Conservation (phyloP, 1,140 invertebrate genomes). For the Neotoxoptera formosana region DNA sequence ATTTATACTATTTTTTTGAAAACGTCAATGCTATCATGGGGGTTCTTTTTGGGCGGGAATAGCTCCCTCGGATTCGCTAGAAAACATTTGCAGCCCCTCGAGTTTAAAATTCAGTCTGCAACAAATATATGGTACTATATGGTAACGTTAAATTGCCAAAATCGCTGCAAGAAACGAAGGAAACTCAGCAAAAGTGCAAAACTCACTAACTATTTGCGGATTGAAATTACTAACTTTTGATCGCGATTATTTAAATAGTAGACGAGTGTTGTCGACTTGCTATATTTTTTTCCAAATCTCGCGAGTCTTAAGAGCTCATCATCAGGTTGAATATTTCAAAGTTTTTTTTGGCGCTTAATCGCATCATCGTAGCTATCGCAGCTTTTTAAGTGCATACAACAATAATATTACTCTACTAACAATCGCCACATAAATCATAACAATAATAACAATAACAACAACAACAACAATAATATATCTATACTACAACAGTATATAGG, state of each 20-base stretch:
- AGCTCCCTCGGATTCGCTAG: too few relatives aligned
- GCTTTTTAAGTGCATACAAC: neutral
- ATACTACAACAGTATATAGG: neutral
- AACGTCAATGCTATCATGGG: too few relatives aligned
- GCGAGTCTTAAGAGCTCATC: too few relatives aligned
- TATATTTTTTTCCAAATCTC: neutral
- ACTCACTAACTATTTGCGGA: too few relatives aligned
- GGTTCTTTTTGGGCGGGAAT: too few relatives aligned
- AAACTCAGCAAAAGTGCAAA: neutral
- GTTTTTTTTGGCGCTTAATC: neutral
- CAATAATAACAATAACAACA: neutral
- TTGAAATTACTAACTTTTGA: neutral
- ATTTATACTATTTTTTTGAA: too few relatives aligned
- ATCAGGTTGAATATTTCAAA: neutral
- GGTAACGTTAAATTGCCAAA: too few relatives aligned
- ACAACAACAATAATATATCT: neutral
- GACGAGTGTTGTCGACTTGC: neutral
- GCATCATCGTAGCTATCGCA: neutral
- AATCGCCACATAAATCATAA: too few relatives aligned
- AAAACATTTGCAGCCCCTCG: too few relatives aligned
- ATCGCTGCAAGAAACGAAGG: too few relatives aligned
- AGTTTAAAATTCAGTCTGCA: too few relatives aligned
- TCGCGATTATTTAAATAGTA: neutral
- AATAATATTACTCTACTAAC: neutral
- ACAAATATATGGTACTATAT: too few relatives aligned